A percentile compares a stretch with the other conserved stretches of the same genome.
phyloP scores from a whole-genome alignment of 1,140 invertebrate species.

The Macrosteles quadrilineatus region DNA sequence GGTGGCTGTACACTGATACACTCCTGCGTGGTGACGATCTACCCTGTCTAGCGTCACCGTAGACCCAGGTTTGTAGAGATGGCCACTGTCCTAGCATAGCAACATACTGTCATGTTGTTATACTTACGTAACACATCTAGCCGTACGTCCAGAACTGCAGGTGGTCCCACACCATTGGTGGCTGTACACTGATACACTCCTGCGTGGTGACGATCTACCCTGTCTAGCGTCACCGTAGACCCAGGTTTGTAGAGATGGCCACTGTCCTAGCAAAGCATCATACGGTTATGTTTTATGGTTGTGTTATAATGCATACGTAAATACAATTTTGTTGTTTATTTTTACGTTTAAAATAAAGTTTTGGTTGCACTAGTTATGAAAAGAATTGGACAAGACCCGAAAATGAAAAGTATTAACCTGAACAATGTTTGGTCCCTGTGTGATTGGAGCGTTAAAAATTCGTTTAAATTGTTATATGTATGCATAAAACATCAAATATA shows the following conservation, averaged over 20 bases:
- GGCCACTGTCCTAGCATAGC: conserved; percentile 32
- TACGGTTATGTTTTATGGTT: no score
- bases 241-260: conserved; percentile 43
- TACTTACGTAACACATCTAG: conserved; percentile 56
- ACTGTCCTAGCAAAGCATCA: conserved; percentile 7
- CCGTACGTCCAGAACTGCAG: conserved; percentile 52
- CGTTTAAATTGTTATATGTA: no score
- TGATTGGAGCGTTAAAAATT: no score
- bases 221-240: conserved; percentile 53
- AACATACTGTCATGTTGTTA: no score
- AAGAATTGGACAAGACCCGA: no score
- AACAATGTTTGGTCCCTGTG: no score
- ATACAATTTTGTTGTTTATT: no score
- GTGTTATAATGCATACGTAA: no score
- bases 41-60: conserved; percentile 55
- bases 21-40: conserved; percentile 55
- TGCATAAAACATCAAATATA: no score
- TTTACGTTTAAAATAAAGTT: no score
- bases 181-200: conserved; percentile 58
- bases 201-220: conserved; percentile 54
- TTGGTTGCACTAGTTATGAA: no score
- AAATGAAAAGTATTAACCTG: no score
- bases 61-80: conserved; percentile 42
- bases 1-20: conserved; percentile 57
- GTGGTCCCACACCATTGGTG: conserved; percentile 56